These are phyloP conservation scores for Scolanthus callimorphus DNA, from an alignment of 92 coral and sea anemone species.

Conservation along the genomic window DNA sequence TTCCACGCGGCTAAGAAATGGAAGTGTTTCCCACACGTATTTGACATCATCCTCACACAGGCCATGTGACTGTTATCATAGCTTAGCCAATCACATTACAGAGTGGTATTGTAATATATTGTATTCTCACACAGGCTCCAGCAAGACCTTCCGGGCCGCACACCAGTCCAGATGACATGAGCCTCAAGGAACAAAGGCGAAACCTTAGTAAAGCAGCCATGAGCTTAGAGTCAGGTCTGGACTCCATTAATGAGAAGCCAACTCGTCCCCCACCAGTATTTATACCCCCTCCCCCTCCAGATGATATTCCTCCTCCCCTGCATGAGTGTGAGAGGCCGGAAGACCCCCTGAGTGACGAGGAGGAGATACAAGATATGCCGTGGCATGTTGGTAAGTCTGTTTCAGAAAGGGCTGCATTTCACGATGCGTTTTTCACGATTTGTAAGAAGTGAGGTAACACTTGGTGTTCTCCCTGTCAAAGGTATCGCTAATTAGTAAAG, in stretches of 20 bases:
- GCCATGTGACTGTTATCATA: no score
- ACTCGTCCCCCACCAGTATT: slow-evolving; percentile 56
- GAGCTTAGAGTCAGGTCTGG: slow-evolving; percentile 2
- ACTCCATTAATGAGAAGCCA: not conserved
- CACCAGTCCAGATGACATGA: not conserved
- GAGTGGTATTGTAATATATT: no score
- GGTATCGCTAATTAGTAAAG: no score
- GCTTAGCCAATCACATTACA: no score
- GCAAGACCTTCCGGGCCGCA: slow-evolving; percentile 29
- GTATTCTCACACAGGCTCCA: no score
- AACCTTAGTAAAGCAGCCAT: not conserved
- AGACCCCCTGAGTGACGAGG: slow-evolving; percentile 84
- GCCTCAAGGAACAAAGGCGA: not conserved
- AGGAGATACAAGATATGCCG: slow-evolving; percentile 40
- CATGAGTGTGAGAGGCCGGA: slow-evolving; percentile 97
- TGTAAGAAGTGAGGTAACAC: no score
- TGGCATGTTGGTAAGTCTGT: slow-evolving; percentile 16
- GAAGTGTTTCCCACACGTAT: no score
- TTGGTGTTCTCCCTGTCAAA: no score
- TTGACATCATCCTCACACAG: no score
- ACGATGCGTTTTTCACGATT: no score
- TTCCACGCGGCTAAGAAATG: no score
- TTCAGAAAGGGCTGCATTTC: no score
- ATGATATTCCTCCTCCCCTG: slow-evolving; percentile 86
- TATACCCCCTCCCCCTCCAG: slow-evolving; percentile 95